Conservation (phyloP, 2,888 invertebrate species). For the Trilocha varians region DNA sequence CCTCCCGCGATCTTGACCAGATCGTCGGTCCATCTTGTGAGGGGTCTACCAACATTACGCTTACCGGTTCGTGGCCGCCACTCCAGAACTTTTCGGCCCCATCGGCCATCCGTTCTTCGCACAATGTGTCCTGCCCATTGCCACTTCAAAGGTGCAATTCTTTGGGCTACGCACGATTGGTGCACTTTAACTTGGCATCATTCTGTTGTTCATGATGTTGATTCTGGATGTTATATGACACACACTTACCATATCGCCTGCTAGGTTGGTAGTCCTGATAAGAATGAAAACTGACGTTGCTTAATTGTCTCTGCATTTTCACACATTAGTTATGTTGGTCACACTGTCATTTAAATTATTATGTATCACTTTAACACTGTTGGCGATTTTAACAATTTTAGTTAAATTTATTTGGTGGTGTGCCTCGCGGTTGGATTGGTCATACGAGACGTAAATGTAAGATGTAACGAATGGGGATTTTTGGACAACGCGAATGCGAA, state of each 20-base stretch:
- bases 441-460: neutral
- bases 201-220: neutral
- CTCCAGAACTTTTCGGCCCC: too few relatives aligned
- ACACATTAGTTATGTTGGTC: slow-evolving; percentile 28
- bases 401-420: neutral
- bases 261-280: slow-evolving; percentile 66
- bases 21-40: too few relatives aligned
- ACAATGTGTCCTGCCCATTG: too few relatives aligned
- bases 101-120: too few relatives aligned
- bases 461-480: neutral
- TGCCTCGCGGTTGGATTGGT: neutral
- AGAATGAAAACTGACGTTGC: slow-evolving; percentile 60
- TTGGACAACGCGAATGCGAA: neutral
- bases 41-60: too few relatives aligned
- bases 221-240: neutral
- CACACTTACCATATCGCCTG: slow-evolving; percentile 48
- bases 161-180: too few relatives aligned
- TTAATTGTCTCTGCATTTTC: slow-evolving; percentile 58
- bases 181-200: neutral
- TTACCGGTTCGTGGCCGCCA: too few relatives aligned
- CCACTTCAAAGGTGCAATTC: too few relatives aligned
- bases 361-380: slow-evolving; percentile 2
- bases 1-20: too few relatives aligned
- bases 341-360: slow-evolving; percentile 15
- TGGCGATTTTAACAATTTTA: slow-evolving; percentile 3